Base-by-base conservation (phyloP, 2,113 vertebrate species). In the Dendropsophus ebraccatus region DNA sequence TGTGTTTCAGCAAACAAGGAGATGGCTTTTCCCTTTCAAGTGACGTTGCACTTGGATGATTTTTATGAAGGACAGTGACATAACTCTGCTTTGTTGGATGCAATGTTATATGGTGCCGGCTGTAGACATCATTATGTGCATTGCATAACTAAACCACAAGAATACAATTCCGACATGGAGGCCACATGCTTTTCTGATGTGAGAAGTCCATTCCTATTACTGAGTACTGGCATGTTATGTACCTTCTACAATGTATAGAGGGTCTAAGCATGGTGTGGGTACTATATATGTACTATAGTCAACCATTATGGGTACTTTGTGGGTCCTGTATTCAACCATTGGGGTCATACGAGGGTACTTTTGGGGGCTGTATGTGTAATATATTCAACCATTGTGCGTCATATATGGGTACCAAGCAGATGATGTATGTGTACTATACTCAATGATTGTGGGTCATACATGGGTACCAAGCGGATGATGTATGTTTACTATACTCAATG, bases 11-110 rank as follows among this genome's bases (percentile, higher is more conserved):
- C 87, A 90, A 89, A 90, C 72, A 88, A 23, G 45, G 75, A 89
- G 84, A 75, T 52, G 87, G 25, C 35, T 50, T 82, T 88, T 88
- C 52, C 85, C 85, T 91, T 92, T 91, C 83, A 91, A 88, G 86
- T 88, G 60, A 67, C 76, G 87, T 87, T 88, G 76, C 89, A 90
- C 88, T 4, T 62, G 90, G n/a, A 78, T 67, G 58, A 47, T 19
- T 73, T 58, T 73, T 73, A 10, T 41, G 21, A 23, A 62, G 74
- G 50, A 88, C 23, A 74, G 89, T 88, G 19, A 86, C 80, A 84
- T 84, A 84, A 84, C 49, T 75, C n/a, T 47, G 54, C 17, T 70
- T 70, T 70, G 32, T 70, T 70, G 67, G 65, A 21, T 35, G 23
- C 11, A 10, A 2, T 11, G 25, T n/a, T 25, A 13, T 62, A 13